Base-by-base conservation (phyloP, 2,113 vertebrate genomes). In the Solea solea region DNA sequence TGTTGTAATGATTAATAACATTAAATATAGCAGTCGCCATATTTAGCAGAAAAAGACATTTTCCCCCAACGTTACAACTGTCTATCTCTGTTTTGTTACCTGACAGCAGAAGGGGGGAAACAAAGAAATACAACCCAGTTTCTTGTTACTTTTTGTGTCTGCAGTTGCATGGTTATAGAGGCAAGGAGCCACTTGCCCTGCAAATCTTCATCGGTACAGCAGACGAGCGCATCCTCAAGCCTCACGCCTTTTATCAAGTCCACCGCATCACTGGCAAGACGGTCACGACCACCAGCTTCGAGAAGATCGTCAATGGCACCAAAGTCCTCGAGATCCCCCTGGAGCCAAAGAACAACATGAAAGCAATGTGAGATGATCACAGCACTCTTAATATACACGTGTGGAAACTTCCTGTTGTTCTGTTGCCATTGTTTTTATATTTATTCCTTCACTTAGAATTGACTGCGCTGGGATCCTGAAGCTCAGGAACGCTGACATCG, bases 181-280 rank as follows among this genome's bases (percentile, higher is more conserved):
- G 97, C 57, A 98, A 95, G 81, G 97, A 98, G 62, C 96, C 97
- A 0, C 93, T 99, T 52, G 96, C 95, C 2, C 94, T 99, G 54
- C 97, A 99, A 92, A 99, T 98, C 90, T 99, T 99, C 91, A 99
- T 99, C 1, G 98, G 98, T 62, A 99, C 98, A 0, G 98, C 98
- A 0, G 98, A 99, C 0, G 98, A 99, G 87, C 90, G 98, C 42
- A 97, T 99, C 90, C 95, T 99, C 1, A 98, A 98, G 74, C 98
- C 98, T 1, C 98, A 99, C 0, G 97, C 98, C 78, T 99, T 99
- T 90, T 99, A 99, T 82, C 98, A 99, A 89, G 98, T 99, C 15
- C 98, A 99, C 79, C 96, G 98, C 78, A 99, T 99, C 88, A 99
- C 98, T 0, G 98, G 98, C 9, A 99, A 99, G 64, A 99, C 97